These are phyloP conservation scores for Polyploca ridens DNA, from an alignment of 2,888 invertebrate genomes.

Conservation along the genomic window DNA sequence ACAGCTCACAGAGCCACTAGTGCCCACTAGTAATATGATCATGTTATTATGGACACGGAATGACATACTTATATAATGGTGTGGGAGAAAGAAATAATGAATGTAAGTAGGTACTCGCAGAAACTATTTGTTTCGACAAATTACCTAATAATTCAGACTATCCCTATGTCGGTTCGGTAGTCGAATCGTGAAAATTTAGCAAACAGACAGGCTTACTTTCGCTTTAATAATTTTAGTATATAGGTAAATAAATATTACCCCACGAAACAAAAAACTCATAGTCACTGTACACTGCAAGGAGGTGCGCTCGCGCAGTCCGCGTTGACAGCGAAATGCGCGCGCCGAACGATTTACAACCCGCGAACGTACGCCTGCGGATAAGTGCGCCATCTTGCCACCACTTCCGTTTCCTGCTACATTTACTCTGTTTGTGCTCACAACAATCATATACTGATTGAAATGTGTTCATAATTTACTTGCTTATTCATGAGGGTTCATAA, in stretches of 20 bases:
- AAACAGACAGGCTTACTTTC: too few relatives aligned
- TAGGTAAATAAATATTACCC: background rate
- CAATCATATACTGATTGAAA: background rate
- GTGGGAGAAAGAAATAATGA: too few relatives aligned
- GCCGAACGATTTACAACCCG: conserved; percentile 66
- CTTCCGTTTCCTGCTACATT: conserved; percentile 53
- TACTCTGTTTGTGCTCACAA: conserved; percentile 11
- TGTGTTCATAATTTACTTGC: background rate
- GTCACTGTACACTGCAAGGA: conserved; percentile 39
- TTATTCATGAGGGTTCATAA: background rate
- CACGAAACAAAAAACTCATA: conserved; percentile 21
- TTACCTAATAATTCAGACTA: too few relatives aligned
- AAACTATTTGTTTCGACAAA: too few relatives aligned
- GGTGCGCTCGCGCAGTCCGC: conserved; percentile 38
- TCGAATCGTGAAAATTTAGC: too few relatives aligned
- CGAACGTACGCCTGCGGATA: conserved; percentile 21
- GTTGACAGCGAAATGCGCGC: conserved; percentile 66
- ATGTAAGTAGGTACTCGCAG: too few relatives aligned
- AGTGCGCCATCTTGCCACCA: conserved; percentile 21
- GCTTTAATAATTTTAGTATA: too few relatives aligned
- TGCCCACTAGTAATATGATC: too few relatives aligned
- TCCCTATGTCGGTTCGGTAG: too few relatives aligned
- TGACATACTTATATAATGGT: too few relatives aligned
- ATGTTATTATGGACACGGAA: too few relatives aligned
- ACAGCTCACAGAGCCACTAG: too few relatives aligned